Base-by-base conservation (phyloP, 30 jellyfish, hydroid and myxozoan genomes). In the Morbakka virulenta region DNA sequence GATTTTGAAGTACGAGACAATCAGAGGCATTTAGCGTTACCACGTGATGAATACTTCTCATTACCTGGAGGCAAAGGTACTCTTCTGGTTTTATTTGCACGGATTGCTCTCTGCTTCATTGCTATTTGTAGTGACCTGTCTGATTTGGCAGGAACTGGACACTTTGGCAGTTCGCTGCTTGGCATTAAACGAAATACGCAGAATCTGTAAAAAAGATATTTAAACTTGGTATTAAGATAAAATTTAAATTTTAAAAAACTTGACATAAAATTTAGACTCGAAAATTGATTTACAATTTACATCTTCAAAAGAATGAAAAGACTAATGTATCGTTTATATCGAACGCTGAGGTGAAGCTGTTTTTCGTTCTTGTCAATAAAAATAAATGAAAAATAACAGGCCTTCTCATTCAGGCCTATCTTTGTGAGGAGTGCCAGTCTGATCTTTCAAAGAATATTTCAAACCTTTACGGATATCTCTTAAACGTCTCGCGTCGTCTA, bases 51-150 rank as follows among this genome's bases (percentile, higher is more conserved):
- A 13, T 13, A 70, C 22, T n/a, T 2, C 17, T 12, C 1, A 69
- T 63, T 51, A 90, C 98, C 98, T 83, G 94, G 96, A 0, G 84
- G 88, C 22, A 77, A 48, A 27, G 77, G n/a, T 32, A 91, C 82
- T 32, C 86, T 28, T 67, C 77, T 72, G 41, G 80, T 32, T 4
- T 67, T 31, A 64, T 80, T 77, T 27, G 31, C 26, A 14, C 52
- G 71, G 4, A 91, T 28, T n/a, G 95, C 87, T 1, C 50, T 25
- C 30, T 70, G 17, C 52, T 79, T 76, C 28, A 41, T 32, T 32
- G 57, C 88, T 24, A 83, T 91, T 72, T 75, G 94, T 13, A 50
- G 36, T 0, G 98, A 91, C 2, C 98, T 90, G 50, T 73, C 72
- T 35, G 83, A 69, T 36, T 62, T 77, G 1, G 82, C 94, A 30